Base-by-base conservation (phyloP, 2,888 invertebrate species). In the Mythimna albipuncta region DNA sequence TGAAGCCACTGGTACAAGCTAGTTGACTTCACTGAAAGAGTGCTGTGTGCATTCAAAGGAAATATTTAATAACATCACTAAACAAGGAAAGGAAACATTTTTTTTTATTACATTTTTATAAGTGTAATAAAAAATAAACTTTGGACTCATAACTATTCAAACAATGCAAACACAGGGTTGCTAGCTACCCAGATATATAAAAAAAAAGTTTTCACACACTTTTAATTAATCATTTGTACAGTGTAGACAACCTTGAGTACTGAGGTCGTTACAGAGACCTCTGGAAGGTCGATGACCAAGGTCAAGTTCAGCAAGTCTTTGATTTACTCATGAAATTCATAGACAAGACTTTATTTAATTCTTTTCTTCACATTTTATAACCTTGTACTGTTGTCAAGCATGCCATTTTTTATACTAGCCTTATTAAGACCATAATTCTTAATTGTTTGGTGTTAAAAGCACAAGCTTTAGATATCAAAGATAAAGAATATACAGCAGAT, bases 301-400 rank as follows among this genome's bases (percentile, higher is more conserved):
- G 85, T 83, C 80, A 83, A 83, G 83, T 67, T 65, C 78, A 85
- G 4, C 44, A 65, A 32, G 26, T 35, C 10, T 67, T 47, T 67
- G 38, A n/a, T 68, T 35, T 61, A 38, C 10, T 32, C 26, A 72
- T 26, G 26, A 26, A 26, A 66, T 19, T 54, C 54, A 50, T 70
- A 59, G 21, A 55, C 72, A 50, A 64, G 11, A 38, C 0, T n/a
- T 35, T 26, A 0, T 35, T 44, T 32, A 9, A 44, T 47, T 57
- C 6, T 4, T 54, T 44, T 35, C 13, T 52, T 41, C 50, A 32
- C 35, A 26, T 64, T 44, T n/a, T 13, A 19, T 7, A 55, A 41
- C 32, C 21, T 64, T 41, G 32, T 55, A n/a, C 32, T 47, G 32
- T 57, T 63, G 35, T 32, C 16, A 75, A 75, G 35, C 13, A 58